Conservation (phyloP, 2,797 vertebrate genomes). For the Falco naumanni region DNA sequence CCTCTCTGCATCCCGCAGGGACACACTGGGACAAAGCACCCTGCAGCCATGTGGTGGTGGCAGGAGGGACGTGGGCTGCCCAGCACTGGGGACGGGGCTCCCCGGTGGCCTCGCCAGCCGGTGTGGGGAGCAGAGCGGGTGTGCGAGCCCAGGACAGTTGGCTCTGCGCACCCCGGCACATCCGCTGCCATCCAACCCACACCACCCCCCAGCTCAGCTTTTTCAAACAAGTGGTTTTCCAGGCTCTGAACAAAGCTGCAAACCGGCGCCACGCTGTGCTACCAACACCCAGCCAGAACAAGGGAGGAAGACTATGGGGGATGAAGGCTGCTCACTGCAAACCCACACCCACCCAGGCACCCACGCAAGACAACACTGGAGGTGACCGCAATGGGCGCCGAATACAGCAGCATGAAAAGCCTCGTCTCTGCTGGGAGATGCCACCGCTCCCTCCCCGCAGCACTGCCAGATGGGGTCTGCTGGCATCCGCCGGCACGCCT, state of each 20-base stretch:
- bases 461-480: neutral
- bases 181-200: neutral
- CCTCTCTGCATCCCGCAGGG: neutral
- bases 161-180: neutral
- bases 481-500: neutral
- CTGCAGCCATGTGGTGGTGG: neutral
- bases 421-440: neutral
- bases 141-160: neutral
- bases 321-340: neutral
- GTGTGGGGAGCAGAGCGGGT: neutral
- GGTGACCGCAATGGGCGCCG: neutral
- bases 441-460: neutral
- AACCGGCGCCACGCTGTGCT: rapidly evolving
- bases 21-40: neutral
- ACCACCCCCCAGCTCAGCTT: neutral
- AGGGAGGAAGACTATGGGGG: neutral
- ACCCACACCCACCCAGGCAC: neutral
- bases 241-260: neutral
- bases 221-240: neutral
- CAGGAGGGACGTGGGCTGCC: neutral
- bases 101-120: rapidly evolving
- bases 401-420: neutral
- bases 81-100: neutral
- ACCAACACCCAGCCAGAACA: neutral
- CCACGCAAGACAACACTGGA: neutral